Evolutionary conservation across 2,797 vertebrate species (phyloP).

Genomic region (Pantherophis alleghaniensis): DNA sequence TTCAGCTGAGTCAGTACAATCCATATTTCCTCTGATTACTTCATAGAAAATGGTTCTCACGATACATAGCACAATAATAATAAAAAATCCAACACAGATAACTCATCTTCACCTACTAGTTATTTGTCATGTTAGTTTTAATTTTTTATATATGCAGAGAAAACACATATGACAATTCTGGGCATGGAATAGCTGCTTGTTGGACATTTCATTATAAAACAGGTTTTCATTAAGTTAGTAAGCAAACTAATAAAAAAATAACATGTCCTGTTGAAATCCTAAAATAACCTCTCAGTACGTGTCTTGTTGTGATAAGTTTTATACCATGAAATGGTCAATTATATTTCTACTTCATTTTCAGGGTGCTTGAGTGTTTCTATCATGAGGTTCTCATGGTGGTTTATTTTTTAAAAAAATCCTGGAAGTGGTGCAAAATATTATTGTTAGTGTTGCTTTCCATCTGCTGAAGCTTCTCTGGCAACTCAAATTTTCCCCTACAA

Average conservation of each 20-base stretch:
- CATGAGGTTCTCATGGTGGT: not conserved
- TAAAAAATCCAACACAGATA: not conserved
- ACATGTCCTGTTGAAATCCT: not conserved
- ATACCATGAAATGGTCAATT: not conserved
- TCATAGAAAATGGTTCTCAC: not conserved
- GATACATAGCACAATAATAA: not conserved
- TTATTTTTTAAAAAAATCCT: not conserved
- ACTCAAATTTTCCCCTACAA: not conserved
- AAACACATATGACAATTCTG: not conserved
- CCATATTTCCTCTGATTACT: not conserved
- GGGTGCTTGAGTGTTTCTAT: not conserved
- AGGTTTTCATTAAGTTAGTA: not conserved
- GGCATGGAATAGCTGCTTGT: no score
- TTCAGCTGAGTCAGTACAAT: not conserved
- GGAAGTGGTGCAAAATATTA: not conserved
- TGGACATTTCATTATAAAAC: not conserved
- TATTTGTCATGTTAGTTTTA: not conserved
- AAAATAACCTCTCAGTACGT: not conserved
- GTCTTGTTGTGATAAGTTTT: not conserved
- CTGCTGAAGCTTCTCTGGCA: not conserved
- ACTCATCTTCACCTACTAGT: not conserved
- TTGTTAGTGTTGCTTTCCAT: not conserved
- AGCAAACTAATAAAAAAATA: not conserved
- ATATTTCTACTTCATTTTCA: not conserved
- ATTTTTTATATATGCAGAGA: not conserved